These are phyloP conservation scores for Lasioglossum leucozonium DNA, from an alignment of 2,888 invertebrate species.

Conservation along the genomic window DNA sequence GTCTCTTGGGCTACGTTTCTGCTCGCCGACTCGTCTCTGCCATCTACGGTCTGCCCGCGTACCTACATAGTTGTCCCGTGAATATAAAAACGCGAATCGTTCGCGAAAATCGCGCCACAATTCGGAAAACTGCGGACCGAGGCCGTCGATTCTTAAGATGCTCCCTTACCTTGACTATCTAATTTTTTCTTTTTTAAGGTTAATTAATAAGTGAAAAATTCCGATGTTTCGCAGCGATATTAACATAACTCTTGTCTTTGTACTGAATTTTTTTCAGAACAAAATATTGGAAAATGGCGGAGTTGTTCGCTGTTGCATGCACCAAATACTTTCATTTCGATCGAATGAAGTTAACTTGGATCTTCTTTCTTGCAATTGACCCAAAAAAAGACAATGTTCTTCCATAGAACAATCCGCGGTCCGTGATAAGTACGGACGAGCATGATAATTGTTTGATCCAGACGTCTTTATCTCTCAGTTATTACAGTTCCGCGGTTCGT, in stretches of 20 bases:
- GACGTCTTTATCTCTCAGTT: neutral
- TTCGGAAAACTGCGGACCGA: neutral
- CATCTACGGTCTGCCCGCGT: neutral
- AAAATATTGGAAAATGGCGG: neutral
- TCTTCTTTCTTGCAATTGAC: neutral
- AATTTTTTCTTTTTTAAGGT: neutral
- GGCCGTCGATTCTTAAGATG: neutral
- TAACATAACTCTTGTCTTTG: neutral
- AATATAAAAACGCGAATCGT: neutral
- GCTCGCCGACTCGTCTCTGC: neutral
- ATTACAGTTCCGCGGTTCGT: conserved; percentile 13
- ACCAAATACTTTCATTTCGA: neutral
- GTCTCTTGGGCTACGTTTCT: conserved; percentile 10
- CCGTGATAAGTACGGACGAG: neutral
- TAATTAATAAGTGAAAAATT: neutral
- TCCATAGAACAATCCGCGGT: neutral
- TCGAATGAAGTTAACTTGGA: neutral
- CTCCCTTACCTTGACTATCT: neutral
- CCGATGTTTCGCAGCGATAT: neutral
- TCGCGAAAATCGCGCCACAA: neutral
- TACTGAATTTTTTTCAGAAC: neutral
- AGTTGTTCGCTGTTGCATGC: neutral
- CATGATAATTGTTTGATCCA: neutral
- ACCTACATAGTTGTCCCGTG: neutral
- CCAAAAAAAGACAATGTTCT: neutral